Evolutionary conservation across 2,113 vertebrate species (phyloP).

Genomic region (Ochotona curzoniae): DNA sequence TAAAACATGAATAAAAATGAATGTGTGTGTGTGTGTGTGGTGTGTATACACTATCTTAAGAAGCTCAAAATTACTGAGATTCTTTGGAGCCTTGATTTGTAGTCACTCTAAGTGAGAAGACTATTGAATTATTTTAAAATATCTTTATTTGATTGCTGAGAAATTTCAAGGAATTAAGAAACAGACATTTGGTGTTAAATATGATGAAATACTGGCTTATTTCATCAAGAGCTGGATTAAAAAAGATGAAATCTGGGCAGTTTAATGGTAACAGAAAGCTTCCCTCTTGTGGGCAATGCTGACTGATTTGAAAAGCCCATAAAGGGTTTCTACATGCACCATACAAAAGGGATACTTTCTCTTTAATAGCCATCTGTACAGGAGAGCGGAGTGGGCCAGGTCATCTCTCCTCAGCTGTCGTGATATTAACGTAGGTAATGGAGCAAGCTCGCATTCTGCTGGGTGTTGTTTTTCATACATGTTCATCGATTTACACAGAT

Average conservation of each 20-base stretch:
- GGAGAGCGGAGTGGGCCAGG: slow-evolving; percentile 97
- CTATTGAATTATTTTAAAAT: slow-evolving; percentile 37
- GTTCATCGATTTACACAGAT: slow-evolving; percentile 97
- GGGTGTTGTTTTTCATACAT: slow-evolving; percentile 97
- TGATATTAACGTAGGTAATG: slow-evolving; percentile 99
- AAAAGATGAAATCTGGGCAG: slow-evolving; percentile 87
- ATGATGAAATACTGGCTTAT: slow-evolving; percentile 84
- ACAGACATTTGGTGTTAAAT: slow-evolving; percentile 78
- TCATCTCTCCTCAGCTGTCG: slow-evolving; percentile 99
- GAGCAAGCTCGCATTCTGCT: slow-evolving; percentile 97
- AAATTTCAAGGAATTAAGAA: slow-evolving; percentile 68
- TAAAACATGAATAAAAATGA: slow-evolving; percentile 44
- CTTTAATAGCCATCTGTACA: slow-evolving; percentile 99
- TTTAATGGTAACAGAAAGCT: slow-evolving; percentile 90
- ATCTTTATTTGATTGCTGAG: slow-evolving; percentile 69
- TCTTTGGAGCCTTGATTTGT: slow-evolving; percentile 1
- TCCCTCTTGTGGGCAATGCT: slow-evolving; percentile 90
- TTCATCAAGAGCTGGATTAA: slow-evolving; percentile 84
- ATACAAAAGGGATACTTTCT: slow-evolving; percentile 97
- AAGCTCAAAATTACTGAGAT: slow-evolving; percentile 35
- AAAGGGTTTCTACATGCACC: slow-evolving; percentile 93
- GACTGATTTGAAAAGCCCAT: slow-evolving; percentile 92
- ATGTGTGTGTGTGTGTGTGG: not conserved
- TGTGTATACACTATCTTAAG: not conserved
- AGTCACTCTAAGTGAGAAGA: slow-evolving; percentile 41